Evolutionary conservation across 1,140 invertebrate genomes (phyloP), one percentile per base, ranked within the genome.

Genomic region (Drosophila prosaltans): DNA sequence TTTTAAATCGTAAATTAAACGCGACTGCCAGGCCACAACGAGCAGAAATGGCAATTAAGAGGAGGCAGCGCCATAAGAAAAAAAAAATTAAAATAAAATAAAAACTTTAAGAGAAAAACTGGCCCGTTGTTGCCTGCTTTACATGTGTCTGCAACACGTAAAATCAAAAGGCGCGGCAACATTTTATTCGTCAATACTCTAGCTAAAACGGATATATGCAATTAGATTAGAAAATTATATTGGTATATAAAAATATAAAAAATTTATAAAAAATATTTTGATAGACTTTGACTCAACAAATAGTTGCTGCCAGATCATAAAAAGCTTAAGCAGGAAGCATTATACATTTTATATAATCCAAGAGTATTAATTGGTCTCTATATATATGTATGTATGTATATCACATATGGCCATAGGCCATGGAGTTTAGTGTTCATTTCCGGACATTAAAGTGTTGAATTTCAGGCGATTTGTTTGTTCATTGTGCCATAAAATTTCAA

Each of bases 1-100:
- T 39, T 59, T 51, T 59, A 39, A 39, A 32, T 59, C 57, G 36
- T 59, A 59, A 59, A 59, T 59, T 39, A 59, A 57, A 57, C 11
- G 28, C 28, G 54, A n/a, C 28, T 28, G 54, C 8, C 55, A 58
- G 55, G n/a, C 30, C 55, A 32, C 55, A 32, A 7, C 55, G 28
- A 39, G n/a, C 8, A 16, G 55, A n/a, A 16, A 21, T 32, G 32
- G 57, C 36, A 59, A 59, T 59, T 59, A 59, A 39, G 16, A 59
- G 57, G 57, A 59, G 57, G 57, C 16, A 39, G 2, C 55, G 6
- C 45, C 45, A 24, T 16, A n/a, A n/a, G 41, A 45, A n/a, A 45
- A 11, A 45, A 1, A 3, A 2, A 30, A 30, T 7, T 2, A 7
- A 48, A 24, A 2, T 10, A 2, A 7, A 48, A 48, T 5, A 48